Evolutionary conservation across 2,888 invertebrate species (phyloP).

Genomic region (Rhabditoides inermis): DNA sequence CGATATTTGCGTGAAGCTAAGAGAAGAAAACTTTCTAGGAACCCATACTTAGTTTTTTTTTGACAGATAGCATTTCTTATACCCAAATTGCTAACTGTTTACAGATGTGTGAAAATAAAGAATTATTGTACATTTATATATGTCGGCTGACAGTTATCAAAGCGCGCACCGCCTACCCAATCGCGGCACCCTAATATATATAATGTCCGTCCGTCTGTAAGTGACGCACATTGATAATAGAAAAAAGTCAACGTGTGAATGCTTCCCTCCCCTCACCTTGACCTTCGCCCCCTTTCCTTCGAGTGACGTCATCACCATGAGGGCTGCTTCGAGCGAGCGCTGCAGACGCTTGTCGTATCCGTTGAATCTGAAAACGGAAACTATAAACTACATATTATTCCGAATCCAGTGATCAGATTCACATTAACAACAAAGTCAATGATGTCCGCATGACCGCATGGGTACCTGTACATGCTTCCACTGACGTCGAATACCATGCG

Average conservation of each 20-base stretch:
- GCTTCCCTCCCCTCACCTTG: constrained; percentile 54
- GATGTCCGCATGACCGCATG: too few species aligned
- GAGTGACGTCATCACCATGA: constrained; percentile 82
- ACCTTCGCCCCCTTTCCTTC: constrained; percentile 80
- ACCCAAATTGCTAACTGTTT: background rate
- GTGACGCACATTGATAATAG: too few species aligned
- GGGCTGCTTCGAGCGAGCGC: constrained; percentile 58
- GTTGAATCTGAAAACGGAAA: too few species aligned
- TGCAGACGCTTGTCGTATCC: constrained; percentile 86
- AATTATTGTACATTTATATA: too few species aligned
- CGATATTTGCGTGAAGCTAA: background rate
- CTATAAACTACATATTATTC: too few species aligned
- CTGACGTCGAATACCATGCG: constrained; percentile 69
- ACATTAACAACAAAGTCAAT: too few species aligned
- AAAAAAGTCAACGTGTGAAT: too few species aligned
- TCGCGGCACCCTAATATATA: too few species aligned
- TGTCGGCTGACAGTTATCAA: background rate
- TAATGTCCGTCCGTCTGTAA: too few species aligned
- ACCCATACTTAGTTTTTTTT: background rate
- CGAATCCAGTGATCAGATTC: too few species aligned
- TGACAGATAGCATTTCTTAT: background rate
- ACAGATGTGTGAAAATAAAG: too few species aligned
- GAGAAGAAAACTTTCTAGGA: background rate
- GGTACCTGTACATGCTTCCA: constrained; percentile 93
- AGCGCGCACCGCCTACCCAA: too few species aligned